Evolutionary conservation across 2,113 vertebrate species (phyloP), one percentile per base, ranked within the genome.

Genomic region (Rana temporaria): DNA sequence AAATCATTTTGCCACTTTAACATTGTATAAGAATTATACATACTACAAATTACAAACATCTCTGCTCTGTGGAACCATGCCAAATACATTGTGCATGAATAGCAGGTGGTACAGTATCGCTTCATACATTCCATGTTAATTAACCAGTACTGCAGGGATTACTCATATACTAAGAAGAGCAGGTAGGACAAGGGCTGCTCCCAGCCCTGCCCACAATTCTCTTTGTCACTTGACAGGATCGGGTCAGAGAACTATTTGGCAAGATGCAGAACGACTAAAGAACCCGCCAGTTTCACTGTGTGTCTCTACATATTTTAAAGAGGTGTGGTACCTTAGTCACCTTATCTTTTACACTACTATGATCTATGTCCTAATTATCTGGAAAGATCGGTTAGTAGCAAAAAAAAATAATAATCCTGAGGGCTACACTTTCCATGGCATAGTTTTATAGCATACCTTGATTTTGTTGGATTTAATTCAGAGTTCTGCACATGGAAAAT

Each of bases 281-380:
- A 87, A 84, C 67, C 72, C 81, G 52, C 82, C 68, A 55, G 55
- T 38, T 68, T 86, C 26, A 72, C 70, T 24, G 38, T 70, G 79
- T 74, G 71, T 38, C 57, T 20, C 15, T 84, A 67, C 79, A 76
- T 86, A 67, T 85, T 87, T 88, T 87, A 75, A 24, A 66, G 84
- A 59, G 77, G 84, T 84, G 81, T 76, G 72, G 71, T 57, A 57
- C 16, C 52, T 83, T 71, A 83, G 8, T 81, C 69, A 81, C 18
- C 18, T 24, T 81, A n/a, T 22, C 60, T 30, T 73, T n/a, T 78
- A 22, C 62, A 73, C n/a, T 55, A 17, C 14, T 2, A 48, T 48
- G 15, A 17, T 60, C 60, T 48, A 24, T 15, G 26, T 64, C 75
- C 19, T 22, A 55, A 56, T 32, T 24, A 5, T 57, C 30, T 68